Percentiles rank a stretch among this genome's conserved stretches.
Evolutionary conservation across 1,140 invertebrate species (phyloP).

Genomic region (Drosophila littoralis): DNA sequence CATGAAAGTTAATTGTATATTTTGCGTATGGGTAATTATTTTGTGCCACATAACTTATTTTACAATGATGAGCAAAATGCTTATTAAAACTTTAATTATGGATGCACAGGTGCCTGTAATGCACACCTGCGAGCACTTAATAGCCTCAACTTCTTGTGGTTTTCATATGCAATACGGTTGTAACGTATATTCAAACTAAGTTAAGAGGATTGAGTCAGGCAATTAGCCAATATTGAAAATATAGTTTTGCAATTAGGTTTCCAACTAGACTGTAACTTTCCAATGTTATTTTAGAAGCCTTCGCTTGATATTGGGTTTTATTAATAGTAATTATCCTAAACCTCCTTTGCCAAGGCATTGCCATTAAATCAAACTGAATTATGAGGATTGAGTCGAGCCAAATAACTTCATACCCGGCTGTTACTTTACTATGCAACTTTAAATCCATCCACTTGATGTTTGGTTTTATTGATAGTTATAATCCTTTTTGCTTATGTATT

Average conservation of each 20-base stretch:
- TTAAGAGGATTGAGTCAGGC: no score
- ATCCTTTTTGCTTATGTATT: background rate
- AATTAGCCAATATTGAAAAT: background rate
- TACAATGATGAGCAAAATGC: background rate
- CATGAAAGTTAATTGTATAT: no score
- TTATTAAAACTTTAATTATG: conserved; percentile 1
- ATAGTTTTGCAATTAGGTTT: background rate
- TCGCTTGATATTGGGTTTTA: background rate
- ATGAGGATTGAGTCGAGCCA: no score
- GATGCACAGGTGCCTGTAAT: conserved; percentile 1
- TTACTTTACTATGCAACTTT: no score
- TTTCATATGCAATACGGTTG: no score
- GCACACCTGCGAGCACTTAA: background rate
- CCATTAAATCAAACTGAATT: background rate
- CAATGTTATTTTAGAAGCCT: background rate
- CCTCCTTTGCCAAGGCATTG: background rate
- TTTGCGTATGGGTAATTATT: background rate
- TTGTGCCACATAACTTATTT: background rate
- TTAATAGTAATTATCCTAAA: background rate
- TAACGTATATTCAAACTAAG: no score
- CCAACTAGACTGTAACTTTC: background rate
- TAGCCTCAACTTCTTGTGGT: no score
- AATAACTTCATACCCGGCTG: no score
- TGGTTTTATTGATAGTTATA: background rate
- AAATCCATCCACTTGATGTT: background rate